A percentile compares a stretch with the other conserved stretches of the same genome.
Conservation (phyloP, 2,888 invertebrate genomes). For the Aradus depressus region DNA sequence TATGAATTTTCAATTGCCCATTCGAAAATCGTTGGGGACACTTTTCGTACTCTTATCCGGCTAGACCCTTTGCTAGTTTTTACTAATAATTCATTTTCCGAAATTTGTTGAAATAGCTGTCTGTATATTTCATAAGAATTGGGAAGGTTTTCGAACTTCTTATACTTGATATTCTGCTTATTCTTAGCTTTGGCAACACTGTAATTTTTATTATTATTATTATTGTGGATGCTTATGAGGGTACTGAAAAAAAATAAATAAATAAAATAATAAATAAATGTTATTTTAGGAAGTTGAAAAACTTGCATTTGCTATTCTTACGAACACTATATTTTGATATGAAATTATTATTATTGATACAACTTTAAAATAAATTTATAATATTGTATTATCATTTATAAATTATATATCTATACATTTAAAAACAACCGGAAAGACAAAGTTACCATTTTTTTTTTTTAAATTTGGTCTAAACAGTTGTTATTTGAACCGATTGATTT, state of each 20-base stretch:
- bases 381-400: slow-evolving; percentile 12
- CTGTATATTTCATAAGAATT: too few species aligned
- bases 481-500: not conserved
- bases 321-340: slow-evolving; percentile 17
- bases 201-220: slow-evolving; percentile 2
- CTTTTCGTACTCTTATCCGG: too few species aligned
- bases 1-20: too few species aligned
- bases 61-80: too few species aligned
- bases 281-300: slow-evolving; percentile 9
- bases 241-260: slow-evolving; percentile 13
- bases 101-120: too few species aligned
- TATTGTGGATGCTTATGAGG: slow-evolving; percentile 15
- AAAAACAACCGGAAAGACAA: too few species aligned
- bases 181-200: not conserved
- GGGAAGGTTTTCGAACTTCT: not conserved
- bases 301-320: slow-evolving; percentile 15
- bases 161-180: not conserved
- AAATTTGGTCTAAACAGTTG: not conserved
- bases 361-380: slow-evolving; percentile 2
- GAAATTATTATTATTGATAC: slow-evolving; percentile 15
- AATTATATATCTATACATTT: too few species aligned
- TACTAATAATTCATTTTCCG: too few species aligned
- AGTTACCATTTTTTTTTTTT: slow-evolving; percentile 15
- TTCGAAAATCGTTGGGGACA: too few species aligned
- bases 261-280: slow-evolving; percentile 4